These are phyloP conservation scores for Thryonomys swinderianus DNA, from an alignment of 2,113 vertebrate species.

Conservation along the genomic window DNA sequence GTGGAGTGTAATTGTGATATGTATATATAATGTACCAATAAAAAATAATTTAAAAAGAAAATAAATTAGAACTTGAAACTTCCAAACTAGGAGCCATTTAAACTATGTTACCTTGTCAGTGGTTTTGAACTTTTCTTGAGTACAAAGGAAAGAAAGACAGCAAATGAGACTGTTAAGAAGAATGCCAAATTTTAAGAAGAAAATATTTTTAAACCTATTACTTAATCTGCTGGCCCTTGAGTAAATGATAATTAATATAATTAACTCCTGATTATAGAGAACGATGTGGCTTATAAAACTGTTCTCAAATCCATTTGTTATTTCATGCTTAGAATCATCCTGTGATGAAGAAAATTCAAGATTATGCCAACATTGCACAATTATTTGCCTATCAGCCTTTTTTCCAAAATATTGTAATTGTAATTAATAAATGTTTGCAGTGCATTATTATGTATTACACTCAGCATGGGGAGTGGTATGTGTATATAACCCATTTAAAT, in stretches of 20 bases:
- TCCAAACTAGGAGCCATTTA: neutral
- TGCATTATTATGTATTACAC: neutral
- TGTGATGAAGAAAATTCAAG: neutral
- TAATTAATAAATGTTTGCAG: neutral
- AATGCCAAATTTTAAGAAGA: neutral
- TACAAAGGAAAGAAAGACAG: neutral
- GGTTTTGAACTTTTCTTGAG: neutral
- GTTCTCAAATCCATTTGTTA: neutral
- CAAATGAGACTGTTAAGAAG: neutral
- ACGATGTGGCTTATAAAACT: slow-evolving; percentile 8
- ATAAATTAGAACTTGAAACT: slow-evolving; percentile 47
- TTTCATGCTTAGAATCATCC: neutral
- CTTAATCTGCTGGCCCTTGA: neutral
- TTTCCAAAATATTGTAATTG: neutral
- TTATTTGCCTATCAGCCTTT: neutral
- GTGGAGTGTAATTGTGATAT: too few relatives aligned
- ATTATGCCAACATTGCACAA: neutral
- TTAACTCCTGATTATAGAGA: neutral
- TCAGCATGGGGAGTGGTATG: neutral
- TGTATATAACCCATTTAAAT: neutral
- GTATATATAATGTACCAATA: too few relatives aligned
- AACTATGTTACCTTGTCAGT: neutral
- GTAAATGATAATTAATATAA: slow-evolving; percentile 15
- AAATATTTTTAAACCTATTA: neutral
- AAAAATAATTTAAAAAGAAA: too few relatives aligned